These are phyloP conservation scores for Chelonoidis abingdonii DNA, from an alignment of 2,113 vertebrate species.

Conservation along the genomic window DNA sequence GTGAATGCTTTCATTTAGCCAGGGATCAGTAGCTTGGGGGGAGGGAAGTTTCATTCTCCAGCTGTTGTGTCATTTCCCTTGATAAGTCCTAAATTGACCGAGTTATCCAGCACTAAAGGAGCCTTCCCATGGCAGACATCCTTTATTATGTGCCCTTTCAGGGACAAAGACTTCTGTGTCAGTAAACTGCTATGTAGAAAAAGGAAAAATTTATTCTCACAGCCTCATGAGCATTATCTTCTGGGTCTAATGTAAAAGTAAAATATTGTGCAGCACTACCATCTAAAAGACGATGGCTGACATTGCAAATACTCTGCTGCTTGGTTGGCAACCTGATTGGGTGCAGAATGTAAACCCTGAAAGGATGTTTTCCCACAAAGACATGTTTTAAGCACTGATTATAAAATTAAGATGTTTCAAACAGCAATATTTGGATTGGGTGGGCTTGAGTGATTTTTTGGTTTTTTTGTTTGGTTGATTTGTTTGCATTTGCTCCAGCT, in stretches of 20 bases:
- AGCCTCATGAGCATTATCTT: conserved; percentile 69
- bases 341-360: conserved; percentile 48
- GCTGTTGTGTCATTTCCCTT: conserved; percentile 84
- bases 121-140: conserved; percentile 74
- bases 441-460: background rate
- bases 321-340: conserved; percentile 12
- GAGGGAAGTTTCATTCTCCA: conserved; percentile 70
- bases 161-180: conserved; percentile 77
- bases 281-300: conserved; percentile 21
- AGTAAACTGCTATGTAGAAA: conserved; percentile 56
- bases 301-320: background rate
- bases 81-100: conserved; percentile 85
- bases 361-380: conserved; percentile 38
- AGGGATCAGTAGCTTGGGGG: conserved; percentile 70
- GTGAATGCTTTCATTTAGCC: conserved; percentile 76
- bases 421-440: background rate
- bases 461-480: background rate
- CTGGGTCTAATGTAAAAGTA: conserved; percentile 47
- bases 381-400: conserved; percentile 9
- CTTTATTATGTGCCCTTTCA: conserved; percentile 80
- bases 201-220: conserved; percentile 70
- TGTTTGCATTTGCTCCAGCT: background rate
- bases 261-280: conserved; percentile 54
- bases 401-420: conserved; percentile 30
- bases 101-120: conserved; percentile 81